Conservation (phyloP, 2,888 invertebrate species). For the Strigamia crassipes region DNA sequence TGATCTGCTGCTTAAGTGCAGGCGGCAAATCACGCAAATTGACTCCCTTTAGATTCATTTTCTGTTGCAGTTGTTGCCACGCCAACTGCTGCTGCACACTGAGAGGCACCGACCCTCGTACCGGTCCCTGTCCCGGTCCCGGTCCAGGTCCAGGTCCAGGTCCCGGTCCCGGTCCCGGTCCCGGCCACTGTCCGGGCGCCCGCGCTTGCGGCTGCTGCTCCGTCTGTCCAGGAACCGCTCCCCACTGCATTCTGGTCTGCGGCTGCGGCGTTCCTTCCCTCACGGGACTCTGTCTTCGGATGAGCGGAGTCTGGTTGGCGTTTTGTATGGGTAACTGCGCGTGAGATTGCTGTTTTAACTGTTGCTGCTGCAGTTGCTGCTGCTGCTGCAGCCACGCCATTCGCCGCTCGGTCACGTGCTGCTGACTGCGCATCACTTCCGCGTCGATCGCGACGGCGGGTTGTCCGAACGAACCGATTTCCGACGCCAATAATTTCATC, state of each 20-base stretch:
- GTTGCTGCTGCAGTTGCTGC: slow-evolving; percentile 68
- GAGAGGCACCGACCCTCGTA: neutral
- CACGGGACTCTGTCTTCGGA: slow-evolving; percentile 43
- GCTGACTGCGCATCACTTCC: slow-evolving; percentile 60
- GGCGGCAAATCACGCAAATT: slow-evolving; percentile 35
- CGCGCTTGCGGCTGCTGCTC: slow-evolving; percentile 29
- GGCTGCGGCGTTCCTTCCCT: slow-evolving; percentile 32
- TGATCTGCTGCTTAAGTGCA: slow-evolving; percentile 14
- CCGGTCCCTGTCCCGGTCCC: slow-evolving; percentile 38
- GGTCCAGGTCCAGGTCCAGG: no score
- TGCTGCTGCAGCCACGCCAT: slow-evolving; percentile 68
- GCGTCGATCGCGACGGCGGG: slow-evolving; percentile 61
- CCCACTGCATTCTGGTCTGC: slow-evolving; percentile 33
- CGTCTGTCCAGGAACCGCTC: neutral
- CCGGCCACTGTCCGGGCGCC: slow-evolving; percentile 33
- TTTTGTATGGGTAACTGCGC: slow-evolving; percentile 45
- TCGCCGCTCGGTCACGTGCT: slow-evolving; percentile 66
- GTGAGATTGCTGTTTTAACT: slow-evolving; percentile 51
- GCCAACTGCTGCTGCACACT: slow-evolving; percentile 25
- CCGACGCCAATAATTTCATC: slow-evolving; percentile 58
- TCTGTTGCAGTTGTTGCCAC: slow-evolving; percentile 47
- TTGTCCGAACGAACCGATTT: slow-evolving; percentile 48
- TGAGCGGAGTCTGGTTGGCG: slow-evolving; percentile 25
- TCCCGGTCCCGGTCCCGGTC: no score
- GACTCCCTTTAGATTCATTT: neutral